These are phyloP conservation scores for Odontomyia ornata DNA, from an alignment of 2,888 invertebrate genomes.

Conservation along the genomic window DNA sequence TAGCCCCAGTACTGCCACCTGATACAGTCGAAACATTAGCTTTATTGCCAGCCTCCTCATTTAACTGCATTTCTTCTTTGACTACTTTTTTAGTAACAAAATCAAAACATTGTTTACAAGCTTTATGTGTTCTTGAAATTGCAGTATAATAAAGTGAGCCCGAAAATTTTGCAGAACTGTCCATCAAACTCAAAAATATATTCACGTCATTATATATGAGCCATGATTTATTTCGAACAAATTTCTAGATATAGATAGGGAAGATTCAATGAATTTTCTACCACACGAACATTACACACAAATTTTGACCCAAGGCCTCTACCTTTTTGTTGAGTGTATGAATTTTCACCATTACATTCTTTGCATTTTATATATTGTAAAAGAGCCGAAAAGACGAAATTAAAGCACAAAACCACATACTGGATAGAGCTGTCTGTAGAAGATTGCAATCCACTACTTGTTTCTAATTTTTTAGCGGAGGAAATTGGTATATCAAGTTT, in stretches of 20 bases:
- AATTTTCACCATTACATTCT: neutral
- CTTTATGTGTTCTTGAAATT: constrained; percentile 25
- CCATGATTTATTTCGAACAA: constrained; percentile 26
- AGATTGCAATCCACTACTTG: constrained; percentile 15
- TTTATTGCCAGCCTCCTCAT: neutral
- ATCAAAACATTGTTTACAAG: constrained; percentile 26
- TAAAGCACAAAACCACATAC: constrained; percentile 14
- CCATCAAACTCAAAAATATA: constrained; percentile 6
- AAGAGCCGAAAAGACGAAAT: constrained; percentile 21
- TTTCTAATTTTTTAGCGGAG: constrained; percentile 3
- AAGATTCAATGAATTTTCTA: constrained; percentile 30
- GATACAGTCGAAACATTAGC: neutral
- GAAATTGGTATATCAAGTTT: constrained; percentile 8
- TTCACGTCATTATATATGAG: constrained; percentile 10
- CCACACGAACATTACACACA: constrained; percentile 1
- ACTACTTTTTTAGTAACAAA: neutral
- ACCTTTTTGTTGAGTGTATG: constrained; percentile 1
- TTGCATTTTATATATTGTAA: constrained; percentile 6
- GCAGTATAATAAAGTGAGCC: constrained; percentile 7
- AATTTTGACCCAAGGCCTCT: constrained; percentile 23
- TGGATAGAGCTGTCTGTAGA: constrained; percentile 13
- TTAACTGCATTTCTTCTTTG: neutral
- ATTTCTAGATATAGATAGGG: neutral
- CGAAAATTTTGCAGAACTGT: constrained; percentile 21
- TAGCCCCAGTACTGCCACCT: neutral